Evolutionary conservation across 2,797 vertebrate genomes (phyloP).

Genomic region (Garrulus glandarius): DNA sequence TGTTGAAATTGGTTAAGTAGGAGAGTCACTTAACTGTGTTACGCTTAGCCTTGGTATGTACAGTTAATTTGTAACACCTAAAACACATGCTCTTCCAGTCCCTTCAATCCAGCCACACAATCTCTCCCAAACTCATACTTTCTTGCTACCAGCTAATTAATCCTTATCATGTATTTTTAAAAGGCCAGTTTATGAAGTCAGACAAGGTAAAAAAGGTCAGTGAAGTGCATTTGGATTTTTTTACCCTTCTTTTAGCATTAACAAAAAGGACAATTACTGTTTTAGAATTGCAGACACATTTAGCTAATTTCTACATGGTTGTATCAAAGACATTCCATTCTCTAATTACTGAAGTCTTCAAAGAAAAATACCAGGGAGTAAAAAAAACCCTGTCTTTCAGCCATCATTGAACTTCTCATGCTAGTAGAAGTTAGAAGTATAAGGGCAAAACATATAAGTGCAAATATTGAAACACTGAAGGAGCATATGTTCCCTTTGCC

Average conservation of each 20-base stretch:
- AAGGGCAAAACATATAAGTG: not conserved
- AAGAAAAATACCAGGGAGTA: not conserved
- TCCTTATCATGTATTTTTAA: not conserved
- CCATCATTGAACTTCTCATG: not conserved
- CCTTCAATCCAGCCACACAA: not conserved
- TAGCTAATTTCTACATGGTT: not conserved
- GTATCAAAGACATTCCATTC: not conserved
- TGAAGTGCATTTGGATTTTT: not conserved
- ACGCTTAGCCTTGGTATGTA: rapidly evolving
- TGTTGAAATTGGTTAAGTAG: not conserved
- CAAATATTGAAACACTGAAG: not conserved
- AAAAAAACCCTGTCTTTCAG: not conserved
- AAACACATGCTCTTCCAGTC: not conserved
- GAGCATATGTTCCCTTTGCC: not conserved
- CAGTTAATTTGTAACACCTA: not conserved
- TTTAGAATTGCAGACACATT: not conserved
- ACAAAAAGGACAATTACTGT: not conserved
- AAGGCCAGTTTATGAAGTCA: not conserved
- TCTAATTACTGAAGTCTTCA: not conserved
- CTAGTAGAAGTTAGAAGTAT: not conserved
- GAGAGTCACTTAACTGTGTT: not conserved
- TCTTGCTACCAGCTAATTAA: not conserved
- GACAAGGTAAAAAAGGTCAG: not conserved
- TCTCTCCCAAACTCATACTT: not conserved
- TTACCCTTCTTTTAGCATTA: not conserved